A percentile compares a stretch with the other conserved stretches of the same genome.
phyloP scores from a whole-genome alignment of 2,797 vertebrate genomes.

The Naso thynnoides region DNA sequence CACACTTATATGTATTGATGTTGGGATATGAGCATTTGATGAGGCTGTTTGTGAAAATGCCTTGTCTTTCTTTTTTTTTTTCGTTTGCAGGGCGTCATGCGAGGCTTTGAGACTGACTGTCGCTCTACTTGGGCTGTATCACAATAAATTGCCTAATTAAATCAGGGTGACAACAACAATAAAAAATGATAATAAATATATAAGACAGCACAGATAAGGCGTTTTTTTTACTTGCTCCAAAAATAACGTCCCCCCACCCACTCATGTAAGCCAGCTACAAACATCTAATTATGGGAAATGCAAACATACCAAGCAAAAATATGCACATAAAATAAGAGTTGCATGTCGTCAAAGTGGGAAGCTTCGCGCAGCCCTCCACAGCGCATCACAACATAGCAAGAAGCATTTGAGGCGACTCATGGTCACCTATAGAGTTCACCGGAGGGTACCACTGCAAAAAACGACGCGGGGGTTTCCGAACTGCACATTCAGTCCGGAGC shows the following conservation, averaged over 20 bases:
- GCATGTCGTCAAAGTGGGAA: constrained; percentile 41
- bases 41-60: constrained; percentile 21
- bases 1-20: constrained; percentile 69
- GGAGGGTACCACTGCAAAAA: constrained; percentile 74
- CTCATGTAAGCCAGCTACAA: constrained; percentile 11
- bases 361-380: constrained; percentile 51
- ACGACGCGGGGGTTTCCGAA: constrained; percentile 64
- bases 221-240: constrained; percentile 10
- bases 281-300: constrained; percentile 17
- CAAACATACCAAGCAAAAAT: neutral
- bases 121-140: neutral
- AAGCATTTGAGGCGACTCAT: constrained; percentile 75
- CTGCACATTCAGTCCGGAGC: constrained; percentile 40
- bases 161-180: constrained; percentile 4
- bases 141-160: neutral
- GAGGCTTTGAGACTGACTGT: constrained; percentile 4
- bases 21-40: constrained; percentile 37
- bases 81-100: neutral
- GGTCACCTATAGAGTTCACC: constrained; percentile 80
- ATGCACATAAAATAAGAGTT: constrained; percentile 1
- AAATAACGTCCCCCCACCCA: neutral
- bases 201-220: constrained; percentile 10
- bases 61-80: neutral
- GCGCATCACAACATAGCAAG: constrained; percentile 70
- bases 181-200: constrained; percentile 7